Evolutionary conservation across 2,888 invertebrate genomes (phyloP), one percentile per base, ranked within the genome.

Genomic region (Chouioia cunea): DNA sequence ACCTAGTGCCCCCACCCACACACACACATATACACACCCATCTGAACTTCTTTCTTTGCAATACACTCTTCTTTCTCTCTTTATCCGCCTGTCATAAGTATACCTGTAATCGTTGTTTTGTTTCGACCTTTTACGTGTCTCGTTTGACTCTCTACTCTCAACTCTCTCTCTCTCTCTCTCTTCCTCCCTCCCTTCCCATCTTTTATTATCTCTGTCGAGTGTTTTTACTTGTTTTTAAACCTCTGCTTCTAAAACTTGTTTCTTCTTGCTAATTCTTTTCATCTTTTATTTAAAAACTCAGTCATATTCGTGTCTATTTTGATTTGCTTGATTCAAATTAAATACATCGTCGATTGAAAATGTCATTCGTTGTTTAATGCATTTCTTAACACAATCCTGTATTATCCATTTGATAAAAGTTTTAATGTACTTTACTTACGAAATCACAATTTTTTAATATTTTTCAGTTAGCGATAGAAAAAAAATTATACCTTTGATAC

Each of bases 91-190:
- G 36, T 58, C 58, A 64, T 27, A 65, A 59, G 52, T 65, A 71
- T 74, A 62, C 65, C 46, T 65, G 54, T 66, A 65, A 65, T 65
- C 60, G 47, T 72, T 73, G 59, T 59, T 68, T 65, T 22, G 36
- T 44, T 36, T 48, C 65, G 62, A 50, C 16, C 60, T 36, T 20
- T 47, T 36, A 15, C 46, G 23, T 57, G 52, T 44, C 64, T 65
- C 53, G 14, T 64, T 69, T 23, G 18, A 36, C 18, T 36, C 23
- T 43, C 58, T 58, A 53, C 46, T 64, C 53, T n/a, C n/a, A n/a
- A n/a, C n/a, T n/a, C n/a, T n/a, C n/a, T n/a, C n/a, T n/a, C n/a
- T n/a, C n/a, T n/a, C n/a, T n/a, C n/a, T n/a, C n/a, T n/a, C n/a
- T n/a, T n/a, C n/a, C n/a, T 62, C 68, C 3, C 27, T 27, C 36